These are phyloP conservation scores for Ivindomyrus marchei DNA, from an alignment of 2,113 vertebrate genomes.

Conservation along the genomic window DNA sequence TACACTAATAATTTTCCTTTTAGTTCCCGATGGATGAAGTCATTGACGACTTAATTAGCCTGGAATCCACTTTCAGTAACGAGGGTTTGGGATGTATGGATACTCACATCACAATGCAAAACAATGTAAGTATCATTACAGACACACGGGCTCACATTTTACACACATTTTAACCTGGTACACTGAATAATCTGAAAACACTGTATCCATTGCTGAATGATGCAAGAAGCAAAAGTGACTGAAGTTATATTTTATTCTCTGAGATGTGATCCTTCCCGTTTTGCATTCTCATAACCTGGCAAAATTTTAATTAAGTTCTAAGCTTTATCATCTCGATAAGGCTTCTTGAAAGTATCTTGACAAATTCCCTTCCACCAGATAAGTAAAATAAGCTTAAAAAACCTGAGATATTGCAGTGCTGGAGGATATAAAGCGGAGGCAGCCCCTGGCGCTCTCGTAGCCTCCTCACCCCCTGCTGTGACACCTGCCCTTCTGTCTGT, in stretches of 20 bases:
- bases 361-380: neutral
- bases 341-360: neutral
- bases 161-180: neutral
- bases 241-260: neutral
- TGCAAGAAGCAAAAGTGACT: neutral
- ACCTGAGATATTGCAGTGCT: neutral
- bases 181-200: conserved; percentile 46
- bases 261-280: conserved; percentile 38
- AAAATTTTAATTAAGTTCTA: neutral
- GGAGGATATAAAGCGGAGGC: neutral
- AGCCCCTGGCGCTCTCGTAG: neutral
- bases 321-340: neutral
- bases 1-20: conserved; percentile 51
- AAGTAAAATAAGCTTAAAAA: neutral
- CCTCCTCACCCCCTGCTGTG: neutral
- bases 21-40: conserved; percentile 87
- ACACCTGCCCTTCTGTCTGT: neutral
- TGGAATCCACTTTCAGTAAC: conserved; percentile 86
- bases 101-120: conserved; percentile 76
- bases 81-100: conserved; percentile 79
- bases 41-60: conserved; percentile 85
- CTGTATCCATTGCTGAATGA: neutral
- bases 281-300: neutral
- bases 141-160: neutral
- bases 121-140: conserved; percentile 72